Conservation (phyloP, 2,888 invertebrate species). For the Scaptomyza tumidula region DNA sequence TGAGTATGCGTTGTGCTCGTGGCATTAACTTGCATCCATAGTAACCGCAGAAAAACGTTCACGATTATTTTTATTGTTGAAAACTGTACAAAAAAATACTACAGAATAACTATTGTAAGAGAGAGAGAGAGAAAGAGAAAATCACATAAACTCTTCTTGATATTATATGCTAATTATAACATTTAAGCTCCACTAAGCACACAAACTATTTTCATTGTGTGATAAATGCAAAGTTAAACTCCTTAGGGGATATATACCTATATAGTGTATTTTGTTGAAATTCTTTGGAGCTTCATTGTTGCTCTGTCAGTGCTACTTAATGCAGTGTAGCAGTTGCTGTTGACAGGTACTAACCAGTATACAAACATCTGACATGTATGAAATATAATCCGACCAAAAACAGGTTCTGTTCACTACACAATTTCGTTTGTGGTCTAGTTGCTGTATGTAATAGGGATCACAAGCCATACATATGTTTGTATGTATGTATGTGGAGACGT, state of each 20-base stretch:
- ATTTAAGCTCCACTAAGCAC: too few species aligned
- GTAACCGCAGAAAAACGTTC: too few species aligned
- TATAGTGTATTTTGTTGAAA: too few species aligned
- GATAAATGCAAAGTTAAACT: neutral
- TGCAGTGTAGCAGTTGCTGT: neutral
- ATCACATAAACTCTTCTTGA: neutral
- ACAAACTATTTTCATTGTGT: neutral
- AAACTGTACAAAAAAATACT: neutral
- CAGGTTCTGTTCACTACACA: neutral
- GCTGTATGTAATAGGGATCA: neutral
- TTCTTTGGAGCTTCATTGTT: neutral
- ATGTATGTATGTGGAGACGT: neutral
- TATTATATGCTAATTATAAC: neutral
- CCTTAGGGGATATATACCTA: too few species aligned
- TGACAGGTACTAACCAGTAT: neutral
- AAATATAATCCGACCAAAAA: neutral
- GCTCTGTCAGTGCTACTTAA: neutral
- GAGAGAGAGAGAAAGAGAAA: neutral
- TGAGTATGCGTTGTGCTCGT: neutral
- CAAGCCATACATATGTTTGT: neutral
- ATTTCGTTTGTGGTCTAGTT: neutral
- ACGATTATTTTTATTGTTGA: too few species aligned
- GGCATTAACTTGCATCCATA: constrained; percentile 1
- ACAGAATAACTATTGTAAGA: neutral
- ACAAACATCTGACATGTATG: neutral